Conservation (phyloP, 2,113 vertebrate genomes). For the Tachysurus fulvidraco region DNA sequence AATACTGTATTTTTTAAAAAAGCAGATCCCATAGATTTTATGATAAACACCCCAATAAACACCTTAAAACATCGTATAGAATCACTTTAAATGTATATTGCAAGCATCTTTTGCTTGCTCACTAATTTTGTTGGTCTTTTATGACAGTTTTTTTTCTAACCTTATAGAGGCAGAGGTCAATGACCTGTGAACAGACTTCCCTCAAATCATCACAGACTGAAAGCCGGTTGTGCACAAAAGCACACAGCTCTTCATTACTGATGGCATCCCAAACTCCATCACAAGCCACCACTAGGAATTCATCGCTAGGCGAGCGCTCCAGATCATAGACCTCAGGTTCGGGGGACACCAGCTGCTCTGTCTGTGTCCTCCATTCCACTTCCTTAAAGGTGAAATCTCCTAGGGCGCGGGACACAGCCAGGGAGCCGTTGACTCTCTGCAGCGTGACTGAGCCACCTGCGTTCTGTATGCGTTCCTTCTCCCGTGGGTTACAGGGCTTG, state of each 20-base stretch:
- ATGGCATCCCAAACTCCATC: conserved; percentile 82
- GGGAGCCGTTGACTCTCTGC: conserved; percentile 78
- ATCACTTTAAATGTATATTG: not conserved
- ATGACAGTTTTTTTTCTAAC: conserved; percentile 58
- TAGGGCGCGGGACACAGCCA: conserved; percentile 79
- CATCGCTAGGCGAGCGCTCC: conserved; percentile 68
- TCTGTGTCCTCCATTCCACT: conserved; percentile 69
- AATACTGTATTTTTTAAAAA: not conserved
- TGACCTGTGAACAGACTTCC: conserved; percentile 77
- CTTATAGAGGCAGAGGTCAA: conserved; percentile 83
- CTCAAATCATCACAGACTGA: conserved; percentile 73
- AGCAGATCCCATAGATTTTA: not conserved
- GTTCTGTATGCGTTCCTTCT: conserved; percentile 80
- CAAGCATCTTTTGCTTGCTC: not conserved
- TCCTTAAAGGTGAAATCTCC: conserved; percentile 83
- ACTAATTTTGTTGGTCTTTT: not conserved
- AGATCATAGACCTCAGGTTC: conserved; percentile 80
- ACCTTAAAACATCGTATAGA: not conserved
- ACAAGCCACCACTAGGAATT: conserved; percentile 81
- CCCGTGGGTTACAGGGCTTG: conserved; percentile 76
- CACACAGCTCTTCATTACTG: conserved; percentile 73
- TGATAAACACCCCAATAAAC: not conserved
- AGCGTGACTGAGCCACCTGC: conserved; percentile 77
- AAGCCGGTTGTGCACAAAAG: conserved; percentile 75
- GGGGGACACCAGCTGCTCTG: conserved; percentile 79